Percentiles rank a stretch among this genome's conserved stretches.
Conservation (phyloP, 2,797 vertebrate species). For the Parauchenoglanis punctatus region DNA sequence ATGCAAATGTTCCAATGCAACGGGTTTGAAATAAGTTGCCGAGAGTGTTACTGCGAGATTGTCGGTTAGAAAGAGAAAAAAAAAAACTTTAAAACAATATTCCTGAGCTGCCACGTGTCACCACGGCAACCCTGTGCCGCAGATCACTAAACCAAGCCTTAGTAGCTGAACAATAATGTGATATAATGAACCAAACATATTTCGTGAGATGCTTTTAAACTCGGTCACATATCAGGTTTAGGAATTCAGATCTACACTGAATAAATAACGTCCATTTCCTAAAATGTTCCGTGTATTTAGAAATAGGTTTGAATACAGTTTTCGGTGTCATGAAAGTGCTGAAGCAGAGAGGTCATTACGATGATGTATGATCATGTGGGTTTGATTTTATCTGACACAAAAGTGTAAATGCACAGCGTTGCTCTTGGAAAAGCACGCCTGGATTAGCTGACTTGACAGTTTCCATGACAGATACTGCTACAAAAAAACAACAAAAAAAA, state of each 20-base stretch:
- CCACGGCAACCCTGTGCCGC: background rate
- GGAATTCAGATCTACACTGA: background rate
- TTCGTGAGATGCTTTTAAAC: background rate
- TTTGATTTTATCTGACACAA: background rate
- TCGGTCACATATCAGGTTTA: background rate
- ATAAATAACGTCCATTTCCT: background rate
- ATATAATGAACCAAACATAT: background rate
- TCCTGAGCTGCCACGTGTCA: background rate
- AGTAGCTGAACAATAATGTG: background rate
- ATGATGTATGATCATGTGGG: background rate
- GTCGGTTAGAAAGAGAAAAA: no score
- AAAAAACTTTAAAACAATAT: background rate
- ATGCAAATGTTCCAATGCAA: no score
- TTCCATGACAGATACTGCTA: background rate
- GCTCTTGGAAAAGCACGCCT: background rate
- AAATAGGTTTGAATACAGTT: background rate
- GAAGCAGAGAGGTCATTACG: background rate
- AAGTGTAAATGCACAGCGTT: background rate
- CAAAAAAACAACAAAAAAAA: background rate
- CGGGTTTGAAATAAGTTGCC: no score
- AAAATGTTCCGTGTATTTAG: background rate
- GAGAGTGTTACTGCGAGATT: no score
- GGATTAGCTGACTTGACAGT: constrained; percentile 2
- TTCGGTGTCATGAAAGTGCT: background rate
- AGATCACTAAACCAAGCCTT: background rate